phyloP scores from a whole-genome alignment of 2,797 vertebrate genomes.

The Chaetodon trifasciatus region DNA sequence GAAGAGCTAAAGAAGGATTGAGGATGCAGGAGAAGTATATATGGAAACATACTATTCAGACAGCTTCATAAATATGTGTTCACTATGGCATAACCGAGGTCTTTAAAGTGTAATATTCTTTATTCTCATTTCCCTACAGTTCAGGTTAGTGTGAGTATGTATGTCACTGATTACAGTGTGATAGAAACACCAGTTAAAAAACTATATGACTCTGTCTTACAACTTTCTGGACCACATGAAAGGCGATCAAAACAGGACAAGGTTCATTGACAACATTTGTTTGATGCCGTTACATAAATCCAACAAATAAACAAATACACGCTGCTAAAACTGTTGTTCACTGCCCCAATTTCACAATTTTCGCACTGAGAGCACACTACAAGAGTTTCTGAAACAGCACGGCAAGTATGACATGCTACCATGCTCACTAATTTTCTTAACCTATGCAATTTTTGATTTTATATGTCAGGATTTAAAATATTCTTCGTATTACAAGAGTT shows the following conservation, averaged over 20 bases:
- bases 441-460: slow-evolving; percentile 57
- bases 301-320: slow-evolving; percentile 71
- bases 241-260: slow-evolving; percentile 73
- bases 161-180: slow-evolving; percentile 57
- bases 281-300: slow-evolving; percentile 67
- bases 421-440: slow-evolving; percentile 72
- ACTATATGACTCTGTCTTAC: slow-evolving; percentile 79
- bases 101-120: slow-evolving; percentile 46
- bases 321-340: slow-evolving; percentile 66
- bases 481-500: slow-evolving; percentile 51
- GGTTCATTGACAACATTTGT: slow-evolving; percentile 68
- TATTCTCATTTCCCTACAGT: slow-evolving; percentile 52
- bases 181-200: slow-evolving; percentile 76
- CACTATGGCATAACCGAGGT: slow-evolving; percentile 50
- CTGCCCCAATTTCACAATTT: slow-evolving; percentile 64
- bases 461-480: slow-evolving; percentile 63
- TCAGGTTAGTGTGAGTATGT: slow-evolving; percentile 53
- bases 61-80: slow-evolving; percentile 46
- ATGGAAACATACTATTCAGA: slow-evolving; percentile 53
- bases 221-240: slow-evolving; percentile 75
- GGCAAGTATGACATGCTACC: slow-evolving; percentile 73
- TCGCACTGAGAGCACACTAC: slow-evolving; percentile 69
- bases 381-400: slow-evolving; percentile 67
- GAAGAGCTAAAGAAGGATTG: slow-evolving; percentile 57
- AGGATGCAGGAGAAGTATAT: slow-evolving; percentile 63